Evolutionary conservation across 2,797 vertebrate species (phyloP).

Genomic region (Glyptemys insculpta): DNA sequence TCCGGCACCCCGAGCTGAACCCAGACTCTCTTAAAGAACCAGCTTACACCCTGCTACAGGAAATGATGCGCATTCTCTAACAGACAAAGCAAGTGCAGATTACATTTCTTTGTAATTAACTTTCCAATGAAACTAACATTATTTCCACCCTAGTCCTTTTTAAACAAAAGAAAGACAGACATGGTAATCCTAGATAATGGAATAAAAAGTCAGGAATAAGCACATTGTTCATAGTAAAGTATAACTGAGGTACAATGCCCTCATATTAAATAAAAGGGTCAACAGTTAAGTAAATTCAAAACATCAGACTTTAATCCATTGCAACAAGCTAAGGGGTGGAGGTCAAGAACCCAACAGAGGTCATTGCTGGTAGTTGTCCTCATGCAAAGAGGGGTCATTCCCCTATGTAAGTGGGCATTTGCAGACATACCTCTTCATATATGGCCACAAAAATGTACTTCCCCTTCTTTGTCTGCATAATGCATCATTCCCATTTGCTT

Average conservation of each 20-base stretch:
- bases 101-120: neutral
- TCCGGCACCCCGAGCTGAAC: neutral
- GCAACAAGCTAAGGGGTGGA: neutral
- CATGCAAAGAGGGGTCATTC: neutral
- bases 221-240: neutral
- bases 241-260: neutral
- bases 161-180: neutral
- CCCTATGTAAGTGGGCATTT: accelerated
- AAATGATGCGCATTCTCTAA: neutral
- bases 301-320: neutral
- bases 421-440: neutral
- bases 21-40: neutral
- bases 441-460: neutral
- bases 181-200: neutral
- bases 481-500: neutral
- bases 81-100: neutral
- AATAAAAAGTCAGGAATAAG: neutral
- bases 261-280: neutral
- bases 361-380: neutral
- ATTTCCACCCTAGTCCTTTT: neutral
- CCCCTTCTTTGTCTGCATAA: neutral
- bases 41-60: neutral
- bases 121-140: neutral
- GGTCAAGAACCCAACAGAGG: neutral
- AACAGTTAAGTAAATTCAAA: neutral